Evolutionary conservation across 2,797 vertebrate genomes (phyloP).

Genomic region (Dermochelys coriacea): DNA sequence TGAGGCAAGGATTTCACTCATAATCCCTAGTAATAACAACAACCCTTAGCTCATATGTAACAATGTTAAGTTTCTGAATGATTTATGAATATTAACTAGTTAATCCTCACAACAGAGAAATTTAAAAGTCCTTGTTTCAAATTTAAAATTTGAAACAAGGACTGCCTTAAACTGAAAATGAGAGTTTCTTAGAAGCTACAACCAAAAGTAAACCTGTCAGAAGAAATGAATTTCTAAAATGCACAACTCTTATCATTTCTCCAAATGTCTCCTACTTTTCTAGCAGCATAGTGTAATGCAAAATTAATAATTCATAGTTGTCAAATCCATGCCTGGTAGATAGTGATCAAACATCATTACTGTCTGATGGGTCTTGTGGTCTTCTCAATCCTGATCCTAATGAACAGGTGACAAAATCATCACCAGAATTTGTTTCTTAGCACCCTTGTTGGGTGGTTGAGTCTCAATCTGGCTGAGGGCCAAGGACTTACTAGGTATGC

Average conservation of each 20-base stretch:
- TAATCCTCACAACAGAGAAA: slow-evolving; percentile 2
- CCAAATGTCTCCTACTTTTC: slow-evolving; percentile 15
- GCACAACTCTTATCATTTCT: background rate
- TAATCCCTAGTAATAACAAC: background rate
- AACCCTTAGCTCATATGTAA: background rate
- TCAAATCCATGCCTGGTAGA: background rate
- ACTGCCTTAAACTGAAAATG: background rate
- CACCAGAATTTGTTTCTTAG: background rate
- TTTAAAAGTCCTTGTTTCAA: no score
- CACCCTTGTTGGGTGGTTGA: background rate
- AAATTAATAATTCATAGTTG: slow-evolving; percentile 11
- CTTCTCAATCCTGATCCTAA: background rate
- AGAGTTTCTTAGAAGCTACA: slow-evolving; percentile 9
- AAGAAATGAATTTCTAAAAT: slow-evolving; percentile 15
- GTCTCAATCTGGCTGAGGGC: background rate
- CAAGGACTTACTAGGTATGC: rapidly evolving
- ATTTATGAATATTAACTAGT: background rate
- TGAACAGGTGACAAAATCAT: background rate
- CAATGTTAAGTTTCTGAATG: background rate
- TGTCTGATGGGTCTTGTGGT: slow-evolving; percentile 2
- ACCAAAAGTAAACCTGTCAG: slow-evolving; percentile 2
- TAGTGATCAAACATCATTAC: background rate
- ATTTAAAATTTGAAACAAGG: background rate
- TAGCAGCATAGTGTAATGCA: background rate
- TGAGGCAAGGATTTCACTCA: background rate